Conservation (phyloP, 2,888 invertebrate genomes). For the Creontiades dilutus region DNA sequence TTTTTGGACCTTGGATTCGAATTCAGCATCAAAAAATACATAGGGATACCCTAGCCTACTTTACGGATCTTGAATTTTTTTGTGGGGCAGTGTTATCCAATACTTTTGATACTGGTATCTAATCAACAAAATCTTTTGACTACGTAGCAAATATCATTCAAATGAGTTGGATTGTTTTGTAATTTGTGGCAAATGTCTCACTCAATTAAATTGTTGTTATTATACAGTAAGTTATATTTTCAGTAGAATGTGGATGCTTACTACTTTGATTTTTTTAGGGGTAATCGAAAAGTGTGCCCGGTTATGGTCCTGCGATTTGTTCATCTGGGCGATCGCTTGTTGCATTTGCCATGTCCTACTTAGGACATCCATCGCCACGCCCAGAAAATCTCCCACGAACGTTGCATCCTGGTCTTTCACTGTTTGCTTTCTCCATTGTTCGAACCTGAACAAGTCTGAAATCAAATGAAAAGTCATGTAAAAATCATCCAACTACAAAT, state of each 20-base stretch:
- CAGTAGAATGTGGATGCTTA: slow-evolving; percentile 77
- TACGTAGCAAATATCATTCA: background rate
- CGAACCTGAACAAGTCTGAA: slow-evolving; percentile 85
- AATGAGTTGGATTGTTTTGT: background rate
- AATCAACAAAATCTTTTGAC: no score
- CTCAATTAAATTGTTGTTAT: background rate
- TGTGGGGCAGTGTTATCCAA: no score
- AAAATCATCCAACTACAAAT: background rate
- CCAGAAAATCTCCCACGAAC: slow-evolving; percentile 91
- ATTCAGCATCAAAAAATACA: no score
- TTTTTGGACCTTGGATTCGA: no score
- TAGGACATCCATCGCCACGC: slow-evolving; percentile 88
- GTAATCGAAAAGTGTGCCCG: slow-evolving; percentile 86
- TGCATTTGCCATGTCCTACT: slow-evolving; percentile 81
- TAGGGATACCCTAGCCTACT: no score
- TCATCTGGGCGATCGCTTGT: slow-evolving; percentile 80
- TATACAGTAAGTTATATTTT: no score
- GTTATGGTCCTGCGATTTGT: slow-evolving; percentile 81
- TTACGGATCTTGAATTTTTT: no score
- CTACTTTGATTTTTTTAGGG: slow-evolving; percentile 88
- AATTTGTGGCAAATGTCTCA: no score
- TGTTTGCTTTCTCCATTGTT: slow-evolving; percentile 89
- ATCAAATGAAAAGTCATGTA: background rate
- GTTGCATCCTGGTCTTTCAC: slow-evolving; percentile 89
- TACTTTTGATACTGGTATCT: no score